Evolutionary conservation across 2,797 vertebrate species (phyloP).

Genomic region (Pangasius sanitwongsei): DNA sequence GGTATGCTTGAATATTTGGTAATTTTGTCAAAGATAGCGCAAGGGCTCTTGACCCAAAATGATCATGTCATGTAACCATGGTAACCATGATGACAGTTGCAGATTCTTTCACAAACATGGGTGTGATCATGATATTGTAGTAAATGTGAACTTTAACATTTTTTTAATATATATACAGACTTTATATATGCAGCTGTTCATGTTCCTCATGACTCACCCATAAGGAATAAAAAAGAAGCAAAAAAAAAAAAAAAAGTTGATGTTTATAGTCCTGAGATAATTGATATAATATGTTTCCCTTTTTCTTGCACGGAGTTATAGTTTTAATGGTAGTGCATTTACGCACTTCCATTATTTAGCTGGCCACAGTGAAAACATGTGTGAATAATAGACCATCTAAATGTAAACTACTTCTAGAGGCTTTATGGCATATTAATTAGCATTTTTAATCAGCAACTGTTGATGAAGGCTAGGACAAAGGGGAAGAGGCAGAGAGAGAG

Average conservation of each 20-base stretch:
- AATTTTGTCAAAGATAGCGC: constrained; percentile 31
- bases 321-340: constrained; percentile 67
- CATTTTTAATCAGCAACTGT: constrained; percentile 88
- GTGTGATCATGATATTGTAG: not conserved
- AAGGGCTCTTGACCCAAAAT: constrained; percentile 52
- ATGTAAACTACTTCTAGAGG: constrained; percentile 79
- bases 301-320: constrained; percentile 27
- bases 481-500: constrained; percentile 54
- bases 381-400: constrained; percentile 84
- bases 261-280: constrained; percentile 32
- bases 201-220: constrained; percentile 16
- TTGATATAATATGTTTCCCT: constrained; percentile 36
- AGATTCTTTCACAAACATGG: constrained; percentile 40
- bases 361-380: constrained; percentile 83
- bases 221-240: not conserved
- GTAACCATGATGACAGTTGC: constrained; percentile 44
- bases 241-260: not conserved
- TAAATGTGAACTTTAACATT: constrained; percentile 21
- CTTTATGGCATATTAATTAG: constrained; percentile 90
- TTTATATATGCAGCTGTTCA: constrained; percentile 15
- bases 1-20: constrained; percentile 29
- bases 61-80: constrained; percentile 42
- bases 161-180: not conserved
- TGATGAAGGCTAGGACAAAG: constrained; percentile 83
- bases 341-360: constrained; percentile 64